phyloP scores from a whole-genome alignment of 2,797 vertebrate species.

The Psittacula derbiana region DNA sequence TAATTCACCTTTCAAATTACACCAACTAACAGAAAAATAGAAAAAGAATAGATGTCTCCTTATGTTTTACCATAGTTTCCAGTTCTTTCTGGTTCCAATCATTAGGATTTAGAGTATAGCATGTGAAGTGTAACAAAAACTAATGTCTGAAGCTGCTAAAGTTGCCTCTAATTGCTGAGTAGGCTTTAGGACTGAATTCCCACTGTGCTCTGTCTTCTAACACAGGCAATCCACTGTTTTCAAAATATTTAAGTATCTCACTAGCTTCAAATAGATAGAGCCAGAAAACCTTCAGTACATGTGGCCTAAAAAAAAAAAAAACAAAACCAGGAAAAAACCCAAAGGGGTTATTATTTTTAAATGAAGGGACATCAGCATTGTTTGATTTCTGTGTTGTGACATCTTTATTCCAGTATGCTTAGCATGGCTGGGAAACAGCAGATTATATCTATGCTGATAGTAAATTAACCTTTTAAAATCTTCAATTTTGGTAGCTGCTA shows the following conservation, averaged over 20 bases:
- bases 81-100: background rate
- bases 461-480: background rate
- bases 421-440: background rate
- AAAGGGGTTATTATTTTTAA: background rate
- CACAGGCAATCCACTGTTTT: background rate
- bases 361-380: background rate
- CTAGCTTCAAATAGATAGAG: background rate
- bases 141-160: background rate
- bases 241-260: background rate
- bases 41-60: background rate
- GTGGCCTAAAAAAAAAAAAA: background rate
- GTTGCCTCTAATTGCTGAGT: background rate
- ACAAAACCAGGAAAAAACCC: background rate
- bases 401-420: background rate
- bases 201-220: background rate
- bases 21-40: background rate
- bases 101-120: background rate
- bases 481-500: background rate
- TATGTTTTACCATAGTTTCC: background rate
- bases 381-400: background rate
- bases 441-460: background rate
- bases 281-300: background rate
- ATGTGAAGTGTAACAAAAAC: background rate
- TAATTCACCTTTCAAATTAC: background rate
- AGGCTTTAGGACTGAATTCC: background rate